Conservation (phyloP, 2,888 invertebrate genomes). For the Sarcophaga variegata region DNA sequence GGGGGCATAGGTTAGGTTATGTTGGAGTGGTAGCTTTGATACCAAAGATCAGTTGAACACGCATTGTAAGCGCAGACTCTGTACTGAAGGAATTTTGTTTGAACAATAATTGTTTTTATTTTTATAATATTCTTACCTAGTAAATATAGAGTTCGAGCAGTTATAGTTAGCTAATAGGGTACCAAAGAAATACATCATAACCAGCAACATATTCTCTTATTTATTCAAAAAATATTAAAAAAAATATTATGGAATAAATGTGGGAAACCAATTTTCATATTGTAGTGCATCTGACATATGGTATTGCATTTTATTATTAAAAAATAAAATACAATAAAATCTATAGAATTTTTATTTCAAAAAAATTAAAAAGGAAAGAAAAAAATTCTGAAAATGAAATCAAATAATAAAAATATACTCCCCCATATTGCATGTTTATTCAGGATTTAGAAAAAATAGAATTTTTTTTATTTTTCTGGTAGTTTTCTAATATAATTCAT, state of each 20-base stretch:
- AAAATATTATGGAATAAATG: slow-evolving; percentile 1
- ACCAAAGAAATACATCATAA: background rate
- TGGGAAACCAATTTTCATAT: slow-evolving; percentile 37
- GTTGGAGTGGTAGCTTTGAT: too few species aligned
- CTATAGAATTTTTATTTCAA: slow-evolving; percentile 6
- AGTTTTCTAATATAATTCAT: slow-evolving; percentile 42
- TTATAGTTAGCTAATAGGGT: background rate
- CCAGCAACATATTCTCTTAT: background rate
- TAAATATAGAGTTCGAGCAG: too few species aligned
- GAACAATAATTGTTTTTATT: too few species aligned
- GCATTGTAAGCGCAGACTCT: too few species aligned
- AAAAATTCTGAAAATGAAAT: background rate
- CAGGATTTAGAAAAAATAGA: slow-evolving; percentile 17
- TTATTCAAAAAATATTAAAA: background rate
- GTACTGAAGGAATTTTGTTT: too few species aligned
- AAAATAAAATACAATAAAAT: slow-evolving; percentile 7
- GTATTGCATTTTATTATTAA: slow-evolving; percentile 43
- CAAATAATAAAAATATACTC: background rate
- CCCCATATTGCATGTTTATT: slow-evolving; percentile 29
- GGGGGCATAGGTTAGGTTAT: too few species aligned
- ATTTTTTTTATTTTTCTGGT: background rate
- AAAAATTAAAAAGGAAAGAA: too few species aligned
- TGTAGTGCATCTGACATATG: slow-evolving; percentile 49
- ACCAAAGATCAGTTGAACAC: too few species aligned
- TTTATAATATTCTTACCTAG: too few species aligned